phyloP scores from a whole-genome alignment of 2,888 invertebrate genomes.

The Trissolcus brochymenae region DNA sequence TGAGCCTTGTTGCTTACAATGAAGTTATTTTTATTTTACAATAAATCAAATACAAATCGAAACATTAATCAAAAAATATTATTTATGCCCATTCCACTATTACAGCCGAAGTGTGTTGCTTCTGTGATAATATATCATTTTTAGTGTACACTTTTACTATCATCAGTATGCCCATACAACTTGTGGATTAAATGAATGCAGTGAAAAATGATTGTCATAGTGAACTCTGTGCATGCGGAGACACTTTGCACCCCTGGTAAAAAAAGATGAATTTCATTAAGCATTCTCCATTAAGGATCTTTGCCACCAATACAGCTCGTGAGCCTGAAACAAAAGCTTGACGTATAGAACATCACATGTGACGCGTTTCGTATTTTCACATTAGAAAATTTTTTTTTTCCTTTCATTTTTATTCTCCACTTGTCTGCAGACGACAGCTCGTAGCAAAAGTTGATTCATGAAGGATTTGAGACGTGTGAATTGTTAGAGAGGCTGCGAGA shows the following conservation, averaged over 20 bases:
- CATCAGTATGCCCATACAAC: no score
- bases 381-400: slow-evolving; percentile 39
- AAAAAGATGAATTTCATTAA: slow-evolving; percentile 22
- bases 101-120: no score
- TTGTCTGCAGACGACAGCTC: slow-evolving; percentile 54
- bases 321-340: slow-evolving; percentile 14
- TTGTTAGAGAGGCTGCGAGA: slow-evolving; percentile 53
- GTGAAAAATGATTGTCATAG: no score
- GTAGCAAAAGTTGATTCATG: slow-evolving; percentile 47
- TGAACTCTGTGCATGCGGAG: slow-evolving; percentile 4
- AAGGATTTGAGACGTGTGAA: slow-evolving; percentile 58
- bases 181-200: no score
- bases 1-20: no score
- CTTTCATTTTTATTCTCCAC: slow-evolving; percentile 51
- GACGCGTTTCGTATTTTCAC: slow-evolving; percentile 30
- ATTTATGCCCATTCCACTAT: no score
- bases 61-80: no score
- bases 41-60: no score
- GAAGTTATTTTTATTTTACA: no score
- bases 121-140: no score
- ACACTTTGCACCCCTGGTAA: slow-evolving; percentile 1
- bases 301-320: slow-evolving; percentile 20
- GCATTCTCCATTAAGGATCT: slow-evolving; percentile 15
- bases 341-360: slow-evolving; percentile 5
- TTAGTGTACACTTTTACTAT: no score